Conservation (phyloP, 1,140 invertebrate species). For the Papilio xuthus region DNA sequence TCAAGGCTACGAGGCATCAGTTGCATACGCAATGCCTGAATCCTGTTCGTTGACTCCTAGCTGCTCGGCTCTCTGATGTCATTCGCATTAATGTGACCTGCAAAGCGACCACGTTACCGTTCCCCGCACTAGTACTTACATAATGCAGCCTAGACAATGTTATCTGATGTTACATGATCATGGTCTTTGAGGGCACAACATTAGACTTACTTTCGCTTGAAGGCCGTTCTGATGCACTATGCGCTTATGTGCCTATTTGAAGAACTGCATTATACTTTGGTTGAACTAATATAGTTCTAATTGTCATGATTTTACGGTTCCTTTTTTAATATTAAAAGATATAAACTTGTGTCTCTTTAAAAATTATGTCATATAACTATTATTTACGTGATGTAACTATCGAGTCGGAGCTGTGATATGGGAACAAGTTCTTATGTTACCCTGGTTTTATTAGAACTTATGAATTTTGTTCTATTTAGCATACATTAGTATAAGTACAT, state of each 20-base stretch:
- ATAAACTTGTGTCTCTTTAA: conserved; percentile 48
- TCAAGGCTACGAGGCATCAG: conserved; percentile 68
- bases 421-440: conserved; percentile 47
- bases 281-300: conserved; percentile 49
- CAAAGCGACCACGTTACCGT: conserved; percentile 74
- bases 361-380: conserved; percentile 53
- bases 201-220: conserved; percentile 73
- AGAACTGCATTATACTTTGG: conserved; percentile 35
- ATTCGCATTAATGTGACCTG: conserved; percentile 76
- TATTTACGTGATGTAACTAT: conserved; percentile 76
- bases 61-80: conserved; percentile 77
- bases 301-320: conserved; percentile 35
- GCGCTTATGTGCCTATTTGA: conserved; percentile 49
- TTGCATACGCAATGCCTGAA: conserved; percentile 75
- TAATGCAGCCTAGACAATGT: conserved; percentile 71
- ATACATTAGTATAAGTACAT: not conserved
- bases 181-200: conserved; percentile 53
- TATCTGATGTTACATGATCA: conserved; percentile 53
- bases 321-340: conserved; percentile 40
- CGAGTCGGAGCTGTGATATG: conserved; percentile 62
- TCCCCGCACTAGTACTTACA: conserved; percentile 72
- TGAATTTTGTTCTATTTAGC: conserved; percentile 18
- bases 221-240: conserved; percentile 51
- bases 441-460: conserved; percentile 24
- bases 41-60: conserved; percentile 79